These are phyloP conservation scores for Drosophila arawakana DNA, from an alignment of 1,140 invertebrate species.

Conservation along the genomic window DNA sequence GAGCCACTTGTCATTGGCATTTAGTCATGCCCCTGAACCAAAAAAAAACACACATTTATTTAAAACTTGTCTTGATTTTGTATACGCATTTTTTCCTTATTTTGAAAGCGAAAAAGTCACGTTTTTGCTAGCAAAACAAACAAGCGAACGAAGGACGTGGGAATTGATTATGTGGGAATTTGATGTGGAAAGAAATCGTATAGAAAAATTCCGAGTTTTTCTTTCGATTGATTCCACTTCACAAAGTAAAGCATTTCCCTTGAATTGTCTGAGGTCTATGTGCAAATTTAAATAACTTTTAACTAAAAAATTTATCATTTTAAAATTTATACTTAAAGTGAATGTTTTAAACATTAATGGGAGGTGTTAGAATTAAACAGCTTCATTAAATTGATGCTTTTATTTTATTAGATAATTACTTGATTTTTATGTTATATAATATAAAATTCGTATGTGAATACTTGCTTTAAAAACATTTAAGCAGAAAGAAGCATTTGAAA, in stretches of 20 bases:
- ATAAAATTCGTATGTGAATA: conserved; percentile 2
- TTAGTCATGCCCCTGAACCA: conserved; percentile 42
- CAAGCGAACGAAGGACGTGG: conserved; percentile 14
- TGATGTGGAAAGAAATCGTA: background rate
- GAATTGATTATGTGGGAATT: conserved; percentile 15
- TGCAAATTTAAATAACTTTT: background rate
- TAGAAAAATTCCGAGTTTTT: background rate
- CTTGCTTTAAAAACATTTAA: conserved; percentile 28
- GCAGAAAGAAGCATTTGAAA: conserved; percentile 9
- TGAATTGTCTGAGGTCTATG: background rate
- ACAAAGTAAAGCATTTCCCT: background rate
- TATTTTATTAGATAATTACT: too few relatives aligned
- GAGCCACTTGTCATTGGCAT: conserved; percentile 57
- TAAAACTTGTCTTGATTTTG: conserved; percentile 27
- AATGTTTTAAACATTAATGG: too few relatives aligned
- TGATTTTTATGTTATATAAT: background rate
- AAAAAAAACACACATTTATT: conserved; percentile 10
- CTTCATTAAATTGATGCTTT: too few relatives aligned
- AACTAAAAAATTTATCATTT: too few relatives aligned
- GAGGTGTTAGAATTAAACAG: too few relatives aligned
- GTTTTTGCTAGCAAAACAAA: conserved; percentile 13
- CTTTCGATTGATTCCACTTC: background rate
- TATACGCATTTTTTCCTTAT: background rate
- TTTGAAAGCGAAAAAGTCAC: conserved; percentile 22
- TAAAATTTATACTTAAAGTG: too few relatives aligned